A percentile compares a stretch with the other conserved stretches of the same genome.
These are phyloP conservation scores for Aurelia aurita complex sp. Pacific DNA, from an alignment of 30 jellyfish, hydroid and myxozoan genomes.

Conservation along the genomic window DNA sequence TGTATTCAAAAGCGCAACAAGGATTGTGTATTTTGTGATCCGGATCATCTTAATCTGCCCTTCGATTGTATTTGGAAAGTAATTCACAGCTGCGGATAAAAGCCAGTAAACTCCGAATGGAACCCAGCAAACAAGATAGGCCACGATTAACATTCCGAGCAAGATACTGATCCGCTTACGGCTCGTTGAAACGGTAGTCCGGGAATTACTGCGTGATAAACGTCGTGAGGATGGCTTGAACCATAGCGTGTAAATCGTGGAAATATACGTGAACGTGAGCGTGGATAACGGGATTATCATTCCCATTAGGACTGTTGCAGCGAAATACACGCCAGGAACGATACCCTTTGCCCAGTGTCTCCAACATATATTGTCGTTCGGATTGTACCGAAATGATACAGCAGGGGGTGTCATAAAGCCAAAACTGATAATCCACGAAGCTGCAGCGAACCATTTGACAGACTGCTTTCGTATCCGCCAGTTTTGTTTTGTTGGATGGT, in stretches of 20 bases:
- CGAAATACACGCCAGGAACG: slow-evolving; percentile 60
- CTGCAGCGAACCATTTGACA: slow-evolving; percentile 51
- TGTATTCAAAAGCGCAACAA: slow-evolving; percentile 80
- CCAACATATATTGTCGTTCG: slow-evolving; percentile 68
- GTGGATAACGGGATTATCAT: slow-evolving; percentile 76
- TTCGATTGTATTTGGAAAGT: slow-evolving; percentile 61
- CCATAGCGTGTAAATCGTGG: slow-evolving; percentile 87
- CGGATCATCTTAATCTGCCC: slow-evolving; percentile 66
- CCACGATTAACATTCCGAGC: slow-evolving; percentile 84
- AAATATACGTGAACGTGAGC: slow-evolving; percentile 80
- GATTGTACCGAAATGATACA: slow-evolving; percentile 79
- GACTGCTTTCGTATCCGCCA: slow-evolving; percentile 77
- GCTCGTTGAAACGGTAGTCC: slow-evolving; percentile 44
- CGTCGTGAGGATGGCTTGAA: slow-evolving; percentile 56
- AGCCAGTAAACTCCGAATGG: slow-evolving; percentile 96
- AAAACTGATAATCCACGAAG: slow-evolving; percentile 69
- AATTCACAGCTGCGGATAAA: slow-evolving; percentile 76
- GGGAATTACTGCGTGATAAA: slow-evolving; percentile 45
- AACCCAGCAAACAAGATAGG: slow-evolving; percentile 82
- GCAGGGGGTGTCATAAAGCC: slow-evolving; percentile 80
- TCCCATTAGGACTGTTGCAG: slow-evolving; percentile 76
- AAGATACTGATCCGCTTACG: slow-evolving; percentile 74
- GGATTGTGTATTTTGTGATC: slow-evolving; percentile 62
- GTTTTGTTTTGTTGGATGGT: slow-evolving; percentile 82
- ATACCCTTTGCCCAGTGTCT: slow-evolving; percentile 95